These are phyloP conservation scores for Morpho achilles DNA, from an alignment of 2,888 invertebrate genomes.

Conservation along the genomic window DNA sequence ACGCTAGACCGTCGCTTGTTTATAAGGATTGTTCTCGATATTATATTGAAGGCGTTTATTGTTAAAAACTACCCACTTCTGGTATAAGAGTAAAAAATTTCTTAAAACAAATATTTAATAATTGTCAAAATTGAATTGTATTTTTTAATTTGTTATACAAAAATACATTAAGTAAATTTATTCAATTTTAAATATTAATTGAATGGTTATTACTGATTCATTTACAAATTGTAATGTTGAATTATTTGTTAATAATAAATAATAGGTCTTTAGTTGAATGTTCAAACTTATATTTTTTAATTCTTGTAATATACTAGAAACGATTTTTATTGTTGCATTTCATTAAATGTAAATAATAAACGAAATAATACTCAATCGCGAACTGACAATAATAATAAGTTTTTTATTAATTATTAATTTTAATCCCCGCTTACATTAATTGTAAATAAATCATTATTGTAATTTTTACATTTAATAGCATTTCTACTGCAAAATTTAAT, in stretches of 20 bases:
- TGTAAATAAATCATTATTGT: slow-evolving; percentile 67
- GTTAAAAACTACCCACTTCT: slow-evolving; percentile 1
- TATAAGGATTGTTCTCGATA: slow-evolving; percentile 32
- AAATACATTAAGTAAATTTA: background rate
- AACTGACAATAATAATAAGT: slow-evolving; percentile 77
- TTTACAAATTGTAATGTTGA: background rate
- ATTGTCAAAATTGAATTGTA: background rate
- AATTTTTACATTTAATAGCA: slow-evolving; percentile 52
- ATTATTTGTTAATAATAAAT: background rate
- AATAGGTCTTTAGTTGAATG: slow-evolving; percentile 1
- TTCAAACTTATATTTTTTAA: slow-evolving; percentile 5
- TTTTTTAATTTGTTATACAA: background rate
- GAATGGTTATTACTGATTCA: background rate
- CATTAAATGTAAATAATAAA: slow-evolving; percentile 27
- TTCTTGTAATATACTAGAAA: slow-evolving; percentile 16
- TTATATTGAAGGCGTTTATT: slow-evolving; percentile 10
- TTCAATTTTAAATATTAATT: background rate
- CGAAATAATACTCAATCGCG: slow-evolving; percentile 65
- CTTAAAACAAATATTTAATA: background rate
- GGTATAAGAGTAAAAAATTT: background rate
- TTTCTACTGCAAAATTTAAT: slow-evolving; percentile 71
- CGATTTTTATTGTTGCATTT: slow-evolving; percentile 26
- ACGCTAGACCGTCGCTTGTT: slow-evolving; percentile 34
- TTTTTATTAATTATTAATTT: slow-evolving; percentile 61
- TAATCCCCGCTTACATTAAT: slow-evolving; percentile 47